Base-by-base conservation (phyloP, 2,113 vertebrate species). In the Neotoma lepida region DNA sequence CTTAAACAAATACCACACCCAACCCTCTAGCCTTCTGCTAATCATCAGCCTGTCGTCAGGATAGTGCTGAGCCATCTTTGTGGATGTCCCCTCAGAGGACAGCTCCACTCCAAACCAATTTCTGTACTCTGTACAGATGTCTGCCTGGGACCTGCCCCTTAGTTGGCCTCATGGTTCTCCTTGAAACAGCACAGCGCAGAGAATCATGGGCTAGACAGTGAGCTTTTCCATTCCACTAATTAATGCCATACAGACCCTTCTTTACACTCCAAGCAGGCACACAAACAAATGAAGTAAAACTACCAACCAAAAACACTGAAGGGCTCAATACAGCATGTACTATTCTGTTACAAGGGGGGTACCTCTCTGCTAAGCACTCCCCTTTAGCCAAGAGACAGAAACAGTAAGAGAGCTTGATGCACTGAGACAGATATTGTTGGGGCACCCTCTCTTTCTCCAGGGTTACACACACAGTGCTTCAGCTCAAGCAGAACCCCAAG, bases 181-280 rank as follows among this genome's bases (percentile, higher is more conserved):
- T 24, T 9, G 66, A 56, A 88, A 76, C 6, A 14, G n/a, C 68
- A 54, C 54, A 92, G 77, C 54, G 10, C 41, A 58, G 20, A 61
- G 20, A 66, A 33, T 73, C 54, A 41, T 0, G n/a, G 68, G 35
- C 66, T 71, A 49, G 89, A 97, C 93, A 90, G 70, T 94, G 61
- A 71, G 88, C 85, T 94, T 96, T 94, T 96, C 64, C 93, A 96
- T 88, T 91, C 93, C 80, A 61, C 80, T 91, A 61, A 94, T 56
- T 89, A 68, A 54, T 26, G 14, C 46, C 85, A 77, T 39, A 88
- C 80, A 91, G 96, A 70, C n/a, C 26, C 22, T 58, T 94, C 92
- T 93, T n/a, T 91, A 28, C 39, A 39, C 51, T 80, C n/a, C 71
- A 94, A 51, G 63, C 84, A 68, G 9, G 12, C 70, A 58, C 70